Conservation (phyloP, 2,888 invertebrate genomes). For the Hirtodrosophila confusa region DNA sequence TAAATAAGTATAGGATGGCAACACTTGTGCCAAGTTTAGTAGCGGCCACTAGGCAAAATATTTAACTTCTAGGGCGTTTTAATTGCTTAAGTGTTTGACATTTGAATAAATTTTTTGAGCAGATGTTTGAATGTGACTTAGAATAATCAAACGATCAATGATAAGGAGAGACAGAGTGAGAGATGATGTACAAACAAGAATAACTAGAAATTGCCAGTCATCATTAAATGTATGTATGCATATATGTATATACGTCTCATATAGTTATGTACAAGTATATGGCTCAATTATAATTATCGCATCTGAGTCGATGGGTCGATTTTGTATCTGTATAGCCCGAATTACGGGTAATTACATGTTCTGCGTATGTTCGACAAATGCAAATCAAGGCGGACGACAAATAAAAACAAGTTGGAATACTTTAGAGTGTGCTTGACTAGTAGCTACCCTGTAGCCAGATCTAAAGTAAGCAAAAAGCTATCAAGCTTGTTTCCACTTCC, state of each 20-base stretch:
- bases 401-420: not conserved
- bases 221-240: slow-evolving; percentile 5
- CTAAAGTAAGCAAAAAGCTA: too few species aligned
- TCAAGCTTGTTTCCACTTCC: too few species aligned
- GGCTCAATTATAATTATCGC: slow-evolving; percentile 7
- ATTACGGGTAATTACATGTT: slow-evolving; percentile 63
- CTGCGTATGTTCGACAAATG: slow-evolving; percentile 53
- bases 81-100: slow-evolving; percentile 39
- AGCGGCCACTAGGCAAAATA: not conserved
- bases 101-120: slow-evolving; percentile 35
- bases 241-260: too few species aligned
- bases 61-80: slow-evolving; percentile 39
- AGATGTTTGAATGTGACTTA: slow-evolving; percentile 15
- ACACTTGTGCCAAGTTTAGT: slow-evolving; percentile 3
- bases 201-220: slow-evolving; percentile 24
- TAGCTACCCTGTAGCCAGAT: too few species aligned
- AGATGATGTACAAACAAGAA: not conserved
- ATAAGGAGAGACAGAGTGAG: not conserved
- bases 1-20: slow-evolving; percentile 9
- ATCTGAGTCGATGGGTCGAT: slow-evolving; percentile 29
- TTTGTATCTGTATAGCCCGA: slow-evolving; percentile 54
- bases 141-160: slow-evolving; percentile 11
- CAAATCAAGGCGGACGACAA: slow-evolving; percentile 57
- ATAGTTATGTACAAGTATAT: not conserved
- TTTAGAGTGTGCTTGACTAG: too few species aligned